phyloP scores from a whole-genome alignment of 2,888 invertebrate genomes.

The Myopa tessellatipennis region DNA sequence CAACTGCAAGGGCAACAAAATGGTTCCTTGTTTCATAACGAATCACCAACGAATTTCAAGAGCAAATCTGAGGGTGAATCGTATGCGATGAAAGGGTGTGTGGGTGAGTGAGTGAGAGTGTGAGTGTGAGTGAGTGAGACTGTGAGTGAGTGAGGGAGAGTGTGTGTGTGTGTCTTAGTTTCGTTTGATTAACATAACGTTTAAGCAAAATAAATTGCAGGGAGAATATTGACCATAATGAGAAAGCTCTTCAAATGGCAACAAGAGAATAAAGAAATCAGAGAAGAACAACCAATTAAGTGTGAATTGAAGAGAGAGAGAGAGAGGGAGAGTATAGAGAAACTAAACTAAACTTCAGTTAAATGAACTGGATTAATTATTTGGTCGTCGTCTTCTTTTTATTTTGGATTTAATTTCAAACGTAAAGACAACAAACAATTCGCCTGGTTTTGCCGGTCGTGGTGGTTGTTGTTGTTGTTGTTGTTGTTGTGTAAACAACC shows the following conservation, averaged over 20 bases:
- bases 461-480: too few relatives aligned
- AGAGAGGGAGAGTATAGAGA: too few relatives aligned
- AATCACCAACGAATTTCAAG: background rate
- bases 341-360: too few relatives aligned
- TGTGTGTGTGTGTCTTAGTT: background rate
- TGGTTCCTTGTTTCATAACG: background rate
- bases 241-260: background rate
- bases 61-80: background rate
- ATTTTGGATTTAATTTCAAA: background rate
- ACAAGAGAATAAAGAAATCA: background rate
- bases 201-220: background rate
- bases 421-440: background rate
- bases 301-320: background rate
- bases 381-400: too few relatives aligned
- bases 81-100: background rate
- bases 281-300: background rate
- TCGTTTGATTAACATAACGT: background rate
- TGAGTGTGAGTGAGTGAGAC: background rate
- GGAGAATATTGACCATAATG: constrained; percentile 3
- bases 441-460: too few relatives aligned
- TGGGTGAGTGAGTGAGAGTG: background rate
- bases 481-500: too few relatives aligned
- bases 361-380: too few relatives aligned
- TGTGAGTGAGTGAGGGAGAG: background rate
- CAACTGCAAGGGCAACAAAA: background rate